Conservation (phyloP, 2,888 invertebrate species). For the Netelia inedita region DNA sequence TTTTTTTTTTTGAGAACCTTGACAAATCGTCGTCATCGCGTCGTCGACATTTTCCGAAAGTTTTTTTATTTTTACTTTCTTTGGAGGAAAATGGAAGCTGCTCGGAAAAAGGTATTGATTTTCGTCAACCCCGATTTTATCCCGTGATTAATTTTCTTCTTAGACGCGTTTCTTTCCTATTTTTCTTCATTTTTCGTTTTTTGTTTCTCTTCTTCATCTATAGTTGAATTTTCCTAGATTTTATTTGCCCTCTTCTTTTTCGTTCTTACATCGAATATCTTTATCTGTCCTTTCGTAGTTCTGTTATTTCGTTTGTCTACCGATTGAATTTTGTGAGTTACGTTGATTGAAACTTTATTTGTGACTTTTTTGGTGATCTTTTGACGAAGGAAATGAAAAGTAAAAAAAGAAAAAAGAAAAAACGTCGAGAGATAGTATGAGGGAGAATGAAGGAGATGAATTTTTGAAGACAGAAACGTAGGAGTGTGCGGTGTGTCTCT, state of each 20-base stretch:
- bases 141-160: background rate
- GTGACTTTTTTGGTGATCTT: slow-evolving; percentile 57
- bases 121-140: background rate
- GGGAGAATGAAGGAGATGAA: background rate
- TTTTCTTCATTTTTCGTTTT: background rate
- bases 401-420: slow-evolving; percentile 18
- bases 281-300: slow-evolving; percentile 65
- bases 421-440: too few relatives aligned
- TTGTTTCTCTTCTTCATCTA: slow-evolving; percentile 13
- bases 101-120: slow-evolving; percentile 11
- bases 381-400: slow-evolving; percentile 42
- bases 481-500: slow-evolving; percentile 16
- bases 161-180: background rate
- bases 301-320: slow-evolving; percentile 65
- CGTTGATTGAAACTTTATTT: slow-evolving; percentile 68
- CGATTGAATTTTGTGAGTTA: slow-evolving; percentile 64
- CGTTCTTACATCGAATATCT: slow-evolving; percentile 30
- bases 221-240: slow-evolving; percentile 34
- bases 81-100: slow-evolving; percentile 10
- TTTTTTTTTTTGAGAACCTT: background rate
- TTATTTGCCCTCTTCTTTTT: slow-evolving; percentile 29
- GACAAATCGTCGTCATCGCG: background rate
- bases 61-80: slow-evolving; percentile 2
- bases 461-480: slow-evolving; percentile 40
- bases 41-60: background rate